Percentiles rank a stretch among this genome's conserved stretches.
Evolutionary conservation across 1,140 invertebrate genomes (phyloP).

Genomic region (Calliphora vicina): DNA sequence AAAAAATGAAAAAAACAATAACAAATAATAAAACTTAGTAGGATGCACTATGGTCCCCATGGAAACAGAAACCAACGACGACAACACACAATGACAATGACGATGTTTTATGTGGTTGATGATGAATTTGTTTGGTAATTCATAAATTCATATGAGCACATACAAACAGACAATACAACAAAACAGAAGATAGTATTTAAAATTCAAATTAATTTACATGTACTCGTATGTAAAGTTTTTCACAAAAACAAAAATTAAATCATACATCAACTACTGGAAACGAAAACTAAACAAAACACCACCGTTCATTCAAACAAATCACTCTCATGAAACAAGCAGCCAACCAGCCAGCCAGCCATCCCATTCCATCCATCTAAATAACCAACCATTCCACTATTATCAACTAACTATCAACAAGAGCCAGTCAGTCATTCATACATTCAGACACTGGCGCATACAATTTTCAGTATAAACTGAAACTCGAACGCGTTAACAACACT

Average conservation of each 20-base stretch:
- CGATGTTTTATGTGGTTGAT: neutral
- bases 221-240: neutral
- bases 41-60: neutral
- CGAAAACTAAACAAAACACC: neutral
- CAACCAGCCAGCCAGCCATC: neutral
- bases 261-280: neutral
- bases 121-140: neutral
- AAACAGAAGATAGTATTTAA: neutral
- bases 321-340: neutral
- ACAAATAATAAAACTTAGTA: neutral
- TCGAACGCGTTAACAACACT: conserved; percentile 31
- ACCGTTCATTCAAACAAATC: neutral
- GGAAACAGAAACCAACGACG: neutral
- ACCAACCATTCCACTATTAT: neutral
- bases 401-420: neutral
- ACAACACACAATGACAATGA: neutral
- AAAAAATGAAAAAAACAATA: too few relatives aligned
- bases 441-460: conserved; percentile 16
- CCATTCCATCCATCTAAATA: conserved; percentile 7
- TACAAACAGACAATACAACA: neutral
- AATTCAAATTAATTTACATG: neutral
- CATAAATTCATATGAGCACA: neutral
- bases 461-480: conserved; percentile 20
- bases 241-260: too few relatives aligned
- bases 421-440: too few relatives aligned